Evolutionary conservation across 2,888 invertebrate species (phyloP).

Genomic region (Mechanitis mazaeus): DNA sequence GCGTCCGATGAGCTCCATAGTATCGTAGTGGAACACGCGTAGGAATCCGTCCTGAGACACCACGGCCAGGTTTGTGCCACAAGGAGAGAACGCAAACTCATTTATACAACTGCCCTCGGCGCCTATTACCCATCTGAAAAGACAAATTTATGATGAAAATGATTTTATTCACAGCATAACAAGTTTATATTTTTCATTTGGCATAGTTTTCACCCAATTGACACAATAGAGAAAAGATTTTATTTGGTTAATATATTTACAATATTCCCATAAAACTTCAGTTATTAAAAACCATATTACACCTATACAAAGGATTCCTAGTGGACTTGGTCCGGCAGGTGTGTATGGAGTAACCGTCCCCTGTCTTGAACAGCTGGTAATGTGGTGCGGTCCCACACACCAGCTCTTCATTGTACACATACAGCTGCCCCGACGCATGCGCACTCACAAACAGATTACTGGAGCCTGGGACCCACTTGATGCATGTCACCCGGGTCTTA

Average conservation of each 20-base stretch:
- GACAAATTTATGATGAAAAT: conserved; percentile 52
- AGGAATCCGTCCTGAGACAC: conserved; percentile 97
- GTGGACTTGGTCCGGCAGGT: conserved; percentile 98
- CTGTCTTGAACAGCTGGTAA: conserved; percentile 96
- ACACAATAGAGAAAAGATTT: too few species aligned
- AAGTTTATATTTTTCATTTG: not conserved
- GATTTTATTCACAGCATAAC: not conserved
- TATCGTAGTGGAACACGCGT: conserved; percentile 96
- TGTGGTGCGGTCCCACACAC: conserved; percentile 93
- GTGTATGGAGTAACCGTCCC: conserved; percentile 94
- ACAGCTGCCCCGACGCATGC: conserved; percentile 96
- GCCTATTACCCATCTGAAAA: conserved; percentile 86
- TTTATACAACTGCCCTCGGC: conserved; percentile 90
- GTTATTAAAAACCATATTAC: too few species aligned
- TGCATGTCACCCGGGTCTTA: conserved; percentile 96
- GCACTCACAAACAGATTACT: conserved; percentile 95
- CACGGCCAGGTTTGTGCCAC: conserved; percentile 93
- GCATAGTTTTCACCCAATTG: too few species aligned
- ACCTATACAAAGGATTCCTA: conserved; percentile 88
- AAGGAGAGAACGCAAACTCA: conserved; percentile 97
- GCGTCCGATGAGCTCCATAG: conserved; percentile 95
- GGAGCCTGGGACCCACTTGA: conserved; percentile 98
- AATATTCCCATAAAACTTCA: too few species aligned
- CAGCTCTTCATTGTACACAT: conserved; percentile 97
- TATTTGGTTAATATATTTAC: too few species aligned